These are phyloP conservation scores for Amblyjoppa proteus DNA, from an alignment of 2,888 invertebrate species.

Conservation along the genomic window DNA sequence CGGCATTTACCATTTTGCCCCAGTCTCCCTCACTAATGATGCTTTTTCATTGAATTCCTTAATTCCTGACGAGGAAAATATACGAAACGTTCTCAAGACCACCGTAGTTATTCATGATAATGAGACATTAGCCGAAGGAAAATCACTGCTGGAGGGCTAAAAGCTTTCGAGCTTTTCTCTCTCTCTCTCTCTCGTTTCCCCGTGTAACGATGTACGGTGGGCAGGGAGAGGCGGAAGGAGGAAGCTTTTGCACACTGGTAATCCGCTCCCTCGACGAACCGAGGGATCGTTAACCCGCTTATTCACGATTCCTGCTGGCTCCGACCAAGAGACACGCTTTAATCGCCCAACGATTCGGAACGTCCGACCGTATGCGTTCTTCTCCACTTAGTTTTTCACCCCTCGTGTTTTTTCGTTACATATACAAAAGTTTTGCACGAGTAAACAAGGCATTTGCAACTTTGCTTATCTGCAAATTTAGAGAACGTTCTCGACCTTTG, in stretches of 20 bases:
- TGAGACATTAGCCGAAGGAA: slow-evolving; percentile 30
- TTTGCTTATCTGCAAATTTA: too few relatives aligned
- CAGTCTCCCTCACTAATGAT: too few relatives aligned
- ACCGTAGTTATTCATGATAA: slow-evolving; percentile 44
- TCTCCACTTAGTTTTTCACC: not conserved
- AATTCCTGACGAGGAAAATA: not conserved
- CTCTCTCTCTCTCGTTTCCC: not conserved
- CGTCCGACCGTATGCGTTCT: slow-evolving; percentile 19
- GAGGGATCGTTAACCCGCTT: slow-evolving; percentile 60
- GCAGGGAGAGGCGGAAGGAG: slow-evolving; percentile 24
- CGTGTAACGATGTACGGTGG: slow-evolving; percentile 2
- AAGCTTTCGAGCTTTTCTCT: slow-evolving; percentile 53
- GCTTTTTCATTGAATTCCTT: slow-evolving; percentile 12
- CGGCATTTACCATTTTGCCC: too few relatives aligned
- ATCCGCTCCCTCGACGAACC: slow-evolving; percentile 45
- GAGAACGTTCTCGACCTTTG: not conserved
- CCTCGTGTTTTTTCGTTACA: not conserved
- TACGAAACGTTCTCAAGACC: not conserved
- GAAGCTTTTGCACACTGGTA: slow-evolving; percentile 47
- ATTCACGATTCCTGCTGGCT: slow-evolving; percentile 51
- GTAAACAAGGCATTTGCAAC: not conserved
- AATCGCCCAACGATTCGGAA: slow-evolving; percentile 36
- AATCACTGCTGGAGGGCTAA: slow-evolving; percentile 46
- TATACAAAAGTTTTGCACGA: not conserved
- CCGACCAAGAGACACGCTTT: slow-evolving; percentile 25